These are phyloP conservation scores for Invenusta paracnida DNA, from an alignment of 2,888 invertebrate genomes.

Conservation along the genomic window DNA sequence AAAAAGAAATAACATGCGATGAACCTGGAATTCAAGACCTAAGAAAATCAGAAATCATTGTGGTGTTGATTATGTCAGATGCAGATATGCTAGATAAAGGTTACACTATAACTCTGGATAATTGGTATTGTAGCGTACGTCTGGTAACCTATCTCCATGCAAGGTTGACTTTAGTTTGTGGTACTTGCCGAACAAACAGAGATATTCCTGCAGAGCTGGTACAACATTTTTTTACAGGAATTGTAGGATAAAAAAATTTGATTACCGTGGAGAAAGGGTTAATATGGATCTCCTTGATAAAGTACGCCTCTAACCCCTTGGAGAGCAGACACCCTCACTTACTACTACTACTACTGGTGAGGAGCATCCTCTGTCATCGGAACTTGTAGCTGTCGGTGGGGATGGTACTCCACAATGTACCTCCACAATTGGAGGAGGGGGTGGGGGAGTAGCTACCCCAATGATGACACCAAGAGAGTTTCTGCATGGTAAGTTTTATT, in stretches of 20 bases:
- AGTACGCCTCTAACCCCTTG: too few species aligned
- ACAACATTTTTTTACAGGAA: not conserved
- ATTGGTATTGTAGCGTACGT: not conserved
- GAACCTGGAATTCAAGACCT: not conserved
- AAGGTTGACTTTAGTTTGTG: not conserved
- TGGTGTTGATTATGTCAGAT: not conserved
- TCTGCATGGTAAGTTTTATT: too few species aligned
- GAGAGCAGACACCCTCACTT: too few species aligned
- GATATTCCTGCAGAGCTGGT: not conserved
- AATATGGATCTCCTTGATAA: too few species aligned
- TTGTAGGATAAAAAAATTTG: not conserved
- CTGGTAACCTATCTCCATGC: not conserved
- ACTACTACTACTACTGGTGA: too few species aligned
- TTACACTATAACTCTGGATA: not conserved
- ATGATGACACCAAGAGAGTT: too few species aligned
- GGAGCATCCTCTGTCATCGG: too few species aligned
- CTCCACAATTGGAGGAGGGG: too few species aligned
- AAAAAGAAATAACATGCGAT: too few species aligned
- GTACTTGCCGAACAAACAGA: not conserved
- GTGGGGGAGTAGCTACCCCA: too few species aligned
- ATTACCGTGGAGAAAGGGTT: not conserved
- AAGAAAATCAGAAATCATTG: not conserved
- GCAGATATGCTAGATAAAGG: not conserved
- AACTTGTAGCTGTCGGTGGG: too few species aligned
- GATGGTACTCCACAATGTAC: too few species aligned